Percentiles rank a stretch among this genome's conserved stretches.
Conservation (phyloP, 53 echinoderm and acorn worm genomes). For the Luidia sarsii region DNA sequence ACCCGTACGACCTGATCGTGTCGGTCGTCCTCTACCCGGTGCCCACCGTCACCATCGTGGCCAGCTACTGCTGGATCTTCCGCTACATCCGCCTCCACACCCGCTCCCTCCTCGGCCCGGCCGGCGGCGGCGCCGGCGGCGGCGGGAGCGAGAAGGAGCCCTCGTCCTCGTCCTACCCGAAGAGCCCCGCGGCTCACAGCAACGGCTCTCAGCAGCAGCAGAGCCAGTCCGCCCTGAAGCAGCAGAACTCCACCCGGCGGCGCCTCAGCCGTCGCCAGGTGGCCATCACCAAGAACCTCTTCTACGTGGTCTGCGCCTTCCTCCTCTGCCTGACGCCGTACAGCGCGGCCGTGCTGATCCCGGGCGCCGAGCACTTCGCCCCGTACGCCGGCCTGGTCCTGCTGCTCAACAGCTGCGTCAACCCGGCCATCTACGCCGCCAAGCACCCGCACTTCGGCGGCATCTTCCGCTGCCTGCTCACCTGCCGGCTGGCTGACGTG, state of each 20-base stretch:
- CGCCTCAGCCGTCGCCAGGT: conserved; percentile 78
- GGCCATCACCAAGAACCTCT: conserved; percentile 89
- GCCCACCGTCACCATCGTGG: conserved; percentile 72
- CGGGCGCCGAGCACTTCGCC: conserved; percentile 75
- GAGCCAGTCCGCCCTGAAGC: not conserved
- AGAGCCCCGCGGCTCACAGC: conserved; percentile 35
- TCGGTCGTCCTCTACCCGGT: conserved; percentile 74
- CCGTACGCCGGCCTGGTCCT: conserved; percentile 88
- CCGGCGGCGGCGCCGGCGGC: too few species aligned
- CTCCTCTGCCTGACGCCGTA: conserved; percentile 88
- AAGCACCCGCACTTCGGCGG: conserved; percentile 91
- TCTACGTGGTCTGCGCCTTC: conserved; percentile 90
- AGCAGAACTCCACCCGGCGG: conserved; percentile 40
- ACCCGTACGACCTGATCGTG: conserved; percentile 76
- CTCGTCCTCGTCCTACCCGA: conserved; percentile 67
- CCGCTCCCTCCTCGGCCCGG: conserved; percentile 59
- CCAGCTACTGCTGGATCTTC: conserved; percentile 80
- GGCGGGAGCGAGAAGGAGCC: too few species aligned
- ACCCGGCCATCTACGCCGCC: conserved; percentile 85
- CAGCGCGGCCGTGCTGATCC: conserved; percentile 69
- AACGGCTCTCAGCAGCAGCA: conserved; percentile 14
- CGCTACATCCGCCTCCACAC: conserved; percentile 75
- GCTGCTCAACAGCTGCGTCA: conserved; percentile 81
- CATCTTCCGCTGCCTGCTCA: conserved; percentile 62
- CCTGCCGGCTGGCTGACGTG: conserved; percentile 59